A percentile compares a stretch with the other conserved stretches of the same genome.
Conservation (phyloP, 2,888 invertebrate genomes). For the Panopea generosa region DNA sequence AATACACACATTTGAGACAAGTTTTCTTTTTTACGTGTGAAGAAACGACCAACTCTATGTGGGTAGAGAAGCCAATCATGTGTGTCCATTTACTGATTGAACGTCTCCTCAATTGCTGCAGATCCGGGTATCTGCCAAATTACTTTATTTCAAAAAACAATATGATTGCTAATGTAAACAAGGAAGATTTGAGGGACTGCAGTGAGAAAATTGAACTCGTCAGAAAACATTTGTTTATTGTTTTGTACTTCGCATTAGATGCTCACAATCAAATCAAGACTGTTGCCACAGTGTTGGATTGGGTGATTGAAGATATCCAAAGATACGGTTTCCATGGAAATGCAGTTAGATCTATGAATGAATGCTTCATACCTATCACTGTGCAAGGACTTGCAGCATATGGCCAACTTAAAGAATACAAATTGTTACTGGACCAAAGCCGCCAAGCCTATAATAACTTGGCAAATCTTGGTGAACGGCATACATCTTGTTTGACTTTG, state of each 20-base stretch:
- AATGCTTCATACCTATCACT: conserved; percentile 1
- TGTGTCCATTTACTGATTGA: conserved; percentile 5
- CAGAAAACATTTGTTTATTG: background rate
- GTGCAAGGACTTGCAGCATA: background rate
- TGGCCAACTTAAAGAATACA: no score
- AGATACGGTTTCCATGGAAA: background rate
- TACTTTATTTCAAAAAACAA: conserved; percentile 8
- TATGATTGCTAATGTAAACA: background rate
- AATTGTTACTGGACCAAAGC: no score
- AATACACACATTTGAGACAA: background rate
- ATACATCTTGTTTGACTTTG: no score
- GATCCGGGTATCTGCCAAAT: background rate
- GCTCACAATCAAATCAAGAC: background rate
- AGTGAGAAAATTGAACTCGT: conserved; percentile 5
- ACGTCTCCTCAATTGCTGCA: background rate
- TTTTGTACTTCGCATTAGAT: conserved; percentile 7
- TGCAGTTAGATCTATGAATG: background rate
- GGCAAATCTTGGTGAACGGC: no score
- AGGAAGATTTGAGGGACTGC: background rate
- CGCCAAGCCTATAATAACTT: no score
- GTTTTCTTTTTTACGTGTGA: conserved; percentile 17
- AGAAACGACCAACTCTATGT: background rate
- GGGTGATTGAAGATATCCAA: conserved; percentile 7
- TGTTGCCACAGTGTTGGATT: background rate
- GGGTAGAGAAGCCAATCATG: background rate